phyloP scores from a whole-genome alignment of 2,797 vertebrate species.

The Acanthiza pusilla region DNA sequence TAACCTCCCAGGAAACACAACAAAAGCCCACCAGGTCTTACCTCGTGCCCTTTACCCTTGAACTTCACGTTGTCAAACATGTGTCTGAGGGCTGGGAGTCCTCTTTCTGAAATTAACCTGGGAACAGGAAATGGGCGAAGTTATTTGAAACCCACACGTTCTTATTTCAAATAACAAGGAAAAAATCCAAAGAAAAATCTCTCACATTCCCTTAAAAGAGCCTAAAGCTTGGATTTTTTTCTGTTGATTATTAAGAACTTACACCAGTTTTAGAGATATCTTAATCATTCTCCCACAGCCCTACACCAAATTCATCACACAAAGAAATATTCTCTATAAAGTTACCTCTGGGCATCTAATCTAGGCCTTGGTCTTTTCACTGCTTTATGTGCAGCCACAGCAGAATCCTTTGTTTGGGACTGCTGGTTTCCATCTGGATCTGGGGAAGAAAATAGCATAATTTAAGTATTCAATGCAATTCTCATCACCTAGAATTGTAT shows the following conservation, averaged over 20 bases:
- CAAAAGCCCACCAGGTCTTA: conserved; percentile 53
- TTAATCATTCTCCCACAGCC: not conserved
- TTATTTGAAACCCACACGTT: not conserved
- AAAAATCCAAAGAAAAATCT: not conserved
- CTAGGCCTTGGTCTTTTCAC: conserved; percentile 86
- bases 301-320: not conserved
- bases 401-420: conserved; percentile 72
- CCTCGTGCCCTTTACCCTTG: conserved; percentile 95
- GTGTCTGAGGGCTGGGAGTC: conserved; percentile 88
- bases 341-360: conserved; percentile 90
- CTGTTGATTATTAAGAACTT: not conserved
- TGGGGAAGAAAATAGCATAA: not conserved
- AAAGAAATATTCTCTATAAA: not conserved
- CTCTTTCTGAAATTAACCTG: conserved; percentile 89
- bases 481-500: not conserved
- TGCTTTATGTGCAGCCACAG: conserved; percentile 74
- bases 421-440: conserved; percentile 23
- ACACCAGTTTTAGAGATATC: not conserved
- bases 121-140: not conserved
- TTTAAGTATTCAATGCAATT: not conserved
- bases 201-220: not conserved
- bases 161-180: not conserved
- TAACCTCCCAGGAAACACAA: not conserved
- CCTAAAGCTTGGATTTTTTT: not conserved
- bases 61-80: conserved; percentile 84